Conservation (phyloP, 2,113 vertebrate genomes). For the Crotalus horridus region DNA sequence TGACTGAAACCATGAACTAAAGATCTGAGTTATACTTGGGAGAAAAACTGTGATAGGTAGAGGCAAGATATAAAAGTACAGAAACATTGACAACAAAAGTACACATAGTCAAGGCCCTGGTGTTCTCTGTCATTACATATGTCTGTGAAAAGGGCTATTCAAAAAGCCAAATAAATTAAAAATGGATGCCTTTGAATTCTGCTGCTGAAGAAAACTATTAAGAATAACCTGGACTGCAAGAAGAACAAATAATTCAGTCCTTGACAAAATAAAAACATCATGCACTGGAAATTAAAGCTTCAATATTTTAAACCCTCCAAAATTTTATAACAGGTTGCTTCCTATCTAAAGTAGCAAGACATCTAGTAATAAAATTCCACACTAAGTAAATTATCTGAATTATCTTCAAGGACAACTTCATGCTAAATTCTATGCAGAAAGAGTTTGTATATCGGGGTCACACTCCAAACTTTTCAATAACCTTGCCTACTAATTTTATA, state of each 20-base stretch:
- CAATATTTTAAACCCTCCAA: not conserved
- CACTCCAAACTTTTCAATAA: not conserved
- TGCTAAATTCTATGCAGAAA: no score
- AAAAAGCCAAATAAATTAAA: not conserved
- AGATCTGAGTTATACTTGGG: not conserved
- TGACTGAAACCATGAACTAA: not conserved
- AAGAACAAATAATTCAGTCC: not conserved
- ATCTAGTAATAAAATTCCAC: not conserved
- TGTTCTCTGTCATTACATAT: not conserved
- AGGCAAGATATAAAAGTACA: not conserved
- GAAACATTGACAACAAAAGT: not conserved
- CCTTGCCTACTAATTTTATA: not conserved
- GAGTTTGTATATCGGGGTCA: not conserved
- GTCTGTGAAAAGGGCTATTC: not conserved
- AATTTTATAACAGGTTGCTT: not conserved
- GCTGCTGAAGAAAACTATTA: not conserved
- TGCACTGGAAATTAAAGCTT: not conserved
- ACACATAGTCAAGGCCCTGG: not conserved
- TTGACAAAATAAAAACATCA: not conserved
- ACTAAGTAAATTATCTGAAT: not conserved
- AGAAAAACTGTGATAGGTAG: not conserved
- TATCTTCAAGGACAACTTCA: not conserved
- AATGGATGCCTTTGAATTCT: not conserved
- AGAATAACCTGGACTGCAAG: not conserved
- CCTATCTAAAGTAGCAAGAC: not conserved